Evolutionary conservation across 92 coral and sea anemone species (phyloP).

Genomic region (Palythoa heliodiscus): DNA sequence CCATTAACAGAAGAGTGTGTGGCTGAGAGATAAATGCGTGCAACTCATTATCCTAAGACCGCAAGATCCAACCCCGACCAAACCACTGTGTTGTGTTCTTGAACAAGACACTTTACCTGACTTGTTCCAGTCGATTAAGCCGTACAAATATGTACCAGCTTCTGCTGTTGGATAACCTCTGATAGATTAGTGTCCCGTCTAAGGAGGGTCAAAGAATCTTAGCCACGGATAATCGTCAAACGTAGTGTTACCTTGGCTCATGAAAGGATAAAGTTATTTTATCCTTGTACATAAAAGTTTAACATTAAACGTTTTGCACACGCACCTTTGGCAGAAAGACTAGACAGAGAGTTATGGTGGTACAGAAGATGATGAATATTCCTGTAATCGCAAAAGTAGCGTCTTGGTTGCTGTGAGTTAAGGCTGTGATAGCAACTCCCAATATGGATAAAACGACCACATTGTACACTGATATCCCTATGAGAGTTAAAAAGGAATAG

Average conservation of each 20-base stretch:
- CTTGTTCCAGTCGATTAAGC: no score
- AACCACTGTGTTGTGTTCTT: no score
- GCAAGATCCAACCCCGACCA: no score
- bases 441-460: slow-evolving; percentile 70
- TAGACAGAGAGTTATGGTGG: slow-evolving; percentile 74
- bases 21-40: no score
- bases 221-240: no score
- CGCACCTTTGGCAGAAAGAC: slow-evolving; percentile 77
- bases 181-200: no score
- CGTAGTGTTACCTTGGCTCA: neutral
- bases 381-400: slow-evolving; percentile 69
- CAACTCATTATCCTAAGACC: no score
- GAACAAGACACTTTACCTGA: no score
- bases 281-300: neutral
- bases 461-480: slow-evolving; percentile 80
- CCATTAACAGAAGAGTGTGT: no score
- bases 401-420: slow-evolving; percentile 52
- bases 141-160: no score
- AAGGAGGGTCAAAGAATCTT: no score
- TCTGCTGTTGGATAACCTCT: no score
- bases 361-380: slow-evolving; percentile 69
- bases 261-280: neutral
- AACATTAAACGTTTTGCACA: neutral
- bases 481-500: neutral
- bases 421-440: slow-evolving; percentile 65